Evolutionary conservation across 2,797 vertebrate species (phyloP), one percentile per base, ranked within the genome.

Genomic region (Enteromius trimaculatus): DNA sequence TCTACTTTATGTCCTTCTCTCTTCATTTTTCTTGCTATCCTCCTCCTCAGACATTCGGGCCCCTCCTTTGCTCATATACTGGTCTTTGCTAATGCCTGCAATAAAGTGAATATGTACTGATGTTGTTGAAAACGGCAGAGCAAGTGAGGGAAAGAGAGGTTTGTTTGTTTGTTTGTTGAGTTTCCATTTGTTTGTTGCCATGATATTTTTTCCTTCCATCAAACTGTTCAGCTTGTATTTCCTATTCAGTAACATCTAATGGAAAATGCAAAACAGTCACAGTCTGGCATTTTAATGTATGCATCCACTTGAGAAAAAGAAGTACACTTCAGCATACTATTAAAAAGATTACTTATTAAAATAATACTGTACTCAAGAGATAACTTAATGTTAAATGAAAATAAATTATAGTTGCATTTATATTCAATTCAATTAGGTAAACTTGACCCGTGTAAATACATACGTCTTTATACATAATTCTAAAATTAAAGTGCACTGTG

Each of bases 21-120:
- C 29, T 75, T 42, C 16, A 19, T 65, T 39, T 77, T 17, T 80
- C 76, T 77, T 23, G 53, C 23, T 81, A 71, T 77, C 39, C 47
- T 47, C 21, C 65, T 77, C 31, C 72, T 80, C 37, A 71, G 17
- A 78, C 47, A 72, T 81, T 79, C 65, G 17, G 26, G 51, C 39
- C 60, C 49, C 71, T 71, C 47, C 47, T 26, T 69, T 42, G 29
- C 29, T 62, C 58, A 5, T 84, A 34, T 42, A 75, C 68, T 79
- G 81, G 10, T 72, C 29, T 74, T 23, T 85, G 68, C 51, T 71
- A 79, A 70, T 79, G 29, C 49, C 26, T 81, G 81, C 79, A 66
- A 80, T 66, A 66, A 76, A 80, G 82, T 60, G 78, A 81, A 78
- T 74, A 85, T 78, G 66, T 77, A 76, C 47, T 74, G 72, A 64